Percentiles rank a stretch among this genome's conserved stretches.
Evolutionary conservation across 2,113 vertebrate genomes (phyloP).

Genomic region (Daphoenositta chrysoptera): DNA sequence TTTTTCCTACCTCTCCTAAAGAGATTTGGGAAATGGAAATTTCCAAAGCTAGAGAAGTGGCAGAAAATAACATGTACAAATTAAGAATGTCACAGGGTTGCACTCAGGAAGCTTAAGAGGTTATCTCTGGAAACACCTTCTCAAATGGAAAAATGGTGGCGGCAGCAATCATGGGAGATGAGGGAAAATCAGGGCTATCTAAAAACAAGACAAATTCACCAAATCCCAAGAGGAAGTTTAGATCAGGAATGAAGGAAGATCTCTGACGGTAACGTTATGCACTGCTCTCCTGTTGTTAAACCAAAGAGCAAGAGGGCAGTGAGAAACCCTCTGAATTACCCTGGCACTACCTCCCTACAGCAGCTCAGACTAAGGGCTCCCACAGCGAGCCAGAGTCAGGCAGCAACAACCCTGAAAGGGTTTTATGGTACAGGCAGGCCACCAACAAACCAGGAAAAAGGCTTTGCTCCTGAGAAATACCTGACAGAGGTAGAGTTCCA

Average conservation of each 20-base stretch:
- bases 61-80: constrained; percentile 15
- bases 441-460: neutral
- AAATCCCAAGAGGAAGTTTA: neutral
- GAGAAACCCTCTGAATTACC: neutral
- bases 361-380: neutral
- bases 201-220: neutral
- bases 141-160: constrained; percentile 13
- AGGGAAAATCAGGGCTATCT: neutral
- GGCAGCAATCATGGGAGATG: neutral
- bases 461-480: neutral
- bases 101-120: constrained; percentile 11
- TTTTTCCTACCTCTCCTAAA: constrained; percentile 7
- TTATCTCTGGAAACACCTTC: constrained; percentile 46
- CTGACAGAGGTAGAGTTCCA: neutral
- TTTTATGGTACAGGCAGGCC: neutral
- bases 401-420: neutral
- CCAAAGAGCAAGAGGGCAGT: neutral
- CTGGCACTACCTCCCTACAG: neutral
- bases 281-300: neutral
- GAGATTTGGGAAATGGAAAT: constrained; percentile 44
- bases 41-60: neutral
- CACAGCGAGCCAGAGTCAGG: neutral
- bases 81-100: neutral
- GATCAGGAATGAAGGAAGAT: neutral
- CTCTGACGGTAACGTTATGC: accelerated